A percentile compares a stretch with the other conserved stretches of the same genome.
Conservation (phyloP, 2,888 invertebrate genomes). For the Hypomecis punctinalis region DNA sequence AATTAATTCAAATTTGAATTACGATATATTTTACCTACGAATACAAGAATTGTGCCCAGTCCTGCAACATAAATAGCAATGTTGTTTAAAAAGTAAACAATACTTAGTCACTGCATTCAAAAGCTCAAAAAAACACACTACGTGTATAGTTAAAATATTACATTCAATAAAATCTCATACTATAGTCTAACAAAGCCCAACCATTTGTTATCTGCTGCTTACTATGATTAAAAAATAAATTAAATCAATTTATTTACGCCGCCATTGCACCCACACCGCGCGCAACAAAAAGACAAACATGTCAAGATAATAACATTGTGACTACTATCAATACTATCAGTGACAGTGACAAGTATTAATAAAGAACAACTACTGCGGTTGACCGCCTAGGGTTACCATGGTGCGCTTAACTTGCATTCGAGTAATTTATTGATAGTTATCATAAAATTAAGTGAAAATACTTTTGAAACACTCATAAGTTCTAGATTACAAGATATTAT, state of each 20-base stretch:
- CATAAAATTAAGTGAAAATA: too few species aligned
- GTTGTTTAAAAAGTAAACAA: too few species aligned
- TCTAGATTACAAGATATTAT: too few species aligned
- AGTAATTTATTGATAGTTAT: too few species aligned
- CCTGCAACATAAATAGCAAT: too few species aligned
- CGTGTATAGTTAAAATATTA: too few species aligned
- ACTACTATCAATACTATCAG: slow-evolving; percentile 76
- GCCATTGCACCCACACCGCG: slow-evolving; percentile 42
- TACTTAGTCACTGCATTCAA: too few species aligned
- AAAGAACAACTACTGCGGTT: slow-evolving; percentile 76
- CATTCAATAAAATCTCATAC: neutral
- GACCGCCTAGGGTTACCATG: slow-evolving; percentile 43
- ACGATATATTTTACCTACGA: too few species aligned
- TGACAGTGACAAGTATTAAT: slow-evolving; percentile 82
- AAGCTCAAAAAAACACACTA: too few species aligned
- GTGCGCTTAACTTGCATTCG: neutral
- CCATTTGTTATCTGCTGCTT: slow-evolving; percentile 9
- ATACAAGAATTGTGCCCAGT: too few species aligned
- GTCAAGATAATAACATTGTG: slow-evolving; percentile 70
- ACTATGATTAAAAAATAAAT: slow-evolving; percentile 41
- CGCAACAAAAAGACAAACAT: slow-evolving; percentile 59
- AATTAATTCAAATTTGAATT: too few species aligned
- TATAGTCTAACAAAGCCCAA: neutral
- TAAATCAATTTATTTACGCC: slow-evolving; percentile 47
- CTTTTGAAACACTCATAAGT: too few species aligned